phyloP scores from a whole-genome alignment of 2,888 invertebrate species.

The Drosophila dives region DNA sequence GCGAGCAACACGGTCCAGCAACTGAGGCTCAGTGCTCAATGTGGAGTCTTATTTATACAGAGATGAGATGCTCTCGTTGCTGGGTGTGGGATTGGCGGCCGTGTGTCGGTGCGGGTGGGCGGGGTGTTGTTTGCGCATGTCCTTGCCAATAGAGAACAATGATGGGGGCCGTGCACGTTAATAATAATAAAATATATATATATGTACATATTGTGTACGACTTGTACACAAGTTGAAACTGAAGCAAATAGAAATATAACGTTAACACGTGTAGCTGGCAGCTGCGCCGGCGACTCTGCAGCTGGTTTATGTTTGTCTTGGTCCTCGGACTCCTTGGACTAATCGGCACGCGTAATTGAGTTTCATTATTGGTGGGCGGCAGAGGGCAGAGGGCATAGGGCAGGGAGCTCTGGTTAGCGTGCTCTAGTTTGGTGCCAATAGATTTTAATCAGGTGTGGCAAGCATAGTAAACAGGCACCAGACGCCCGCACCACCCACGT shows the following conservation, averaged over 20 bases:
- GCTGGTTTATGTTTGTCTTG: conserved; percentile 70
- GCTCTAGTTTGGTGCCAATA: conserved; percentile 73
- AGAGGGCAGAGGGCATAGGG: conserved; percentile 21
- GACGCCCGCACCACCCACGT: neutral
- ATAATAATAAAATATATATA: conserved; percentile 60
- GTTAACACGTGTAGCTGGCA: conserved; percentile 67
- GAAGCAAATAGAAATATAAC: conserved; percentile 71
- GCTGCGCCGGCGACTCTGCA: conserved; percentile 57
- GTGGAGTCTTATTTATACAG: conserved; percentile 77
- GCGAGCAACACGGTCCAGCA: conserved; percentile 63
- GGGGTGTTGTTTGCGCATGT: conserved; percentile 75
- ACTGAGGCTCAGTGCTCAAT: conserved; percentile 73
- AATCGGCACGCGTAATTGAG: conserved; percentile 64
- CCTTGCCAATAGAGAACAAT: conserved; percentile 50
- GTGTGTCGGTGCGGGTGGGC: conserved; percentile 30
- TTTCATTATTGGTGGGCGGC: conserved; percentile 54
- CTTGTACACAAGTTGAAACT: conserved; percentile 24
- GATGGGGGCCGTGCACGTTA: conserved; percentile 13
- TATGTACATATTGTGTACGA: neutral
- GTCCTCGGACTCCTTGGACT: conserved; percentile 5
- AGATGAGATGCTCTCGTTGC: conserved; percentile 35
- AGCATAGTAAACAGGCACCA: conserved; percentile 65
- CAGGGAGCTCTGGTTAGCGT: conserved; percentile 34
- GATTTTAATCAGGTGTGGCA: conserved; percentile 81
- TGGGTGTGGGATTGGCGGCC: conserved; percentile 19